Base-by-base conservation (phyloP, 2,888 invertebrate genomes). In the Calephelis perditalis region DNA sequence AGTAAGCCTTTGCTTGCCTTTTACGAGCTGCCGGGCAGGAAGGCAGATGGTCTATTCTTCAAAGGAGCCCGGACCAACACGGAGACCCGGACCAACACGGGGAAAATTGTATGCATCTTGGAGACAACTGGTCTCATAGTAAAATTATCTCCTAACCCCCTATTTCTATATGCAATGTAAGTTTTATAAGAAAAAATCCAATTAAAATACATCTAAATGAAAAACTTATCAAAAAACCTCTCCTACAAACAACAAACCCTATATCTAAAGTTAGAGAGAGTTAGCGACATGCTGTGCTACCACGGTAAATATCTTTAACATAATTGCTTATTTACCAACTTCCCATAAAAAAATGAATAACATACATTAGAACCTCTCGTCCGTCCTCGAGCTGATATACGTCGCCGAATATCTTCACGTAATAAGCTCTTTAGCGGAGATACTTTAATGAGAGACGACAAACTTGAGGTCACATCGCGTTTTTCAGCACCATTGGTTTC, bases 351-450 rank as follows among this genome's bases (percentile, higher is more conserved):
- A 43, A 52, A 8, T 35, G 43, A 44, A 56, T 9, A 58, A 70
- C 66, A 82, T 80, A 89, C 89, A 73, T 87, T 84, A 63, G 82
- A 79, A 68, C 79, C 84, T 62, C 93, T 87, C 69, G 91, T 92
- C 72, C 92, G 92, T 59, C 93, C 94, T 72, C 94, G 91, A 52
- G 94, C 94, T 64, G 94, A 94, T 72, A 96, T 94, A 79, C 96
- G 94, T 65, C 96, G 92, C 78, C 96, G 95, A 71, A 96, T 88
- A 84, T 97, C 96, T 79, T 97, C 96, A 58, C 96, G 92, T 66
- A 97, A 89, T 67, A 97, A 86, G 71, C 96, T 96, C 82, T 97
- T 97, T 68, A 97, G 87, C 65, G 97, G 96, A 60, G 96, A 97
- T 69, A 94, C 93, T 91, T 96, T 96, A 76, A 96, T 96, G 72